Evolutionary conservation across 2,113 vertebrate genomes (phyloP).

Genomic region (Xyliphius kryptos): DNA sequence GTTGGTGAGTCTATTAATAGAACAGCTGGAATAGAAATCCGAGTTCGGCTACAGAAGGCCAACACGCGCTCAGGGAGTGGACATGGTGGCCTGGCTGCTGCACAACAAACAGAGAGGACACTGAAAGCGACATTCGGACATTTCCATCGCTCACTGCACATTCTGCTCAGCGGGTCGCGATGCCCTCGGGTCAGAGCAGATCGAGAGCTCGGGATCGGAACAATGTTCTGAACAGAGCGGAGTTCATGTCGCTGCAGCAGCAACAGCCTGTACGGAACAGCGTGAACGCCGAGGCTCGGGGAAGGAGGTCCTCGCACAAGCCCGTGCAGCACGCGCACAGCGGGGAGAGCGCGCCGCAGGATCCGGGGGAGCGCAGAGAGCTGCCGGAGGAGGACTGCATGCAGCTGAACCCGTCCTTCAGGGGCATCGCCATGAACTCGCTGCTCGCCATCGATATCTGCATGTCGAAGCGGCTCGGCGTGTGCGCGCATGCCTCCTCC

Average conservation of each 20-base stretch:
- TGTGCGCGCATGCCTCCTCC: conserved; percentile 70
- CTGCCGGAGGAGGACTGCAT: conserved; percentile 90
- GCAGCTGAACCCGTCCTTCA: conserved; percentile 89
- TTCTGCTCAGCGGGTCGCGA: conserved; percentile 42
- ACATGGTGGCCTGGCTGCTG: conserved; percentile 24
- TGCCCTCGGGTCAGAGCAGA: conserved; percentile 77
- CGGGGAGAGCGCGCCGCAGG: conserved; percentile 42
- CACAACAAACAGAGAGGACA: conserved; percentile 4
- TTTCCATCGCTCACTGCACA: no score
- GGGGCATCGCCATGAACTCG: conserved; percentile 84
- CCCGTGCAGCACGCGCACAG: conserved; percentile 44
- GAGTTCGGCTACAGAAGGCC: conserved; percentile 32
- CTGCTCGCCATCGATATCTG: conserved; percentile 89
- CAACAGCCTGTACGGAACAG: conserved; percentile 63
- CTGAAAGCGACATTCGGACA: conserved; percentile 7
- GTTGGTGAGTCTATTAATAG: conserved; percentile 44
- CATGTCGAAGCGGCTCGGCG: conserved; percentile 81
- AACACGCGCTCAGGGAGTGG: conserved; percentile 31
- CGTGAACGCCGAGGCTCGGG: conserved; percentile 59
- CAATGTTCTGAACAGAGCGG: conserved; percentile 79
- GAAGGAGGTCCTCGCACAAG: conserved; percentile 54
- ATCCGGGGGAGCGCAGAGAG: conserved; percentile 56
- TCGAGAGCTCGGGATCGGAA: conserved; percentile 71
- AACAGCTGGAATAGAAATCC: conserved; percentile 37
- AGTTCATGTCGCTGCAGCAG: conserved; percentile 88